Evolutionary conservation across 2,888 invertebrate genomes (phyloP), one percentile per base, ranked within the genome.

Genomic region (Philaethria dido): DNA sequence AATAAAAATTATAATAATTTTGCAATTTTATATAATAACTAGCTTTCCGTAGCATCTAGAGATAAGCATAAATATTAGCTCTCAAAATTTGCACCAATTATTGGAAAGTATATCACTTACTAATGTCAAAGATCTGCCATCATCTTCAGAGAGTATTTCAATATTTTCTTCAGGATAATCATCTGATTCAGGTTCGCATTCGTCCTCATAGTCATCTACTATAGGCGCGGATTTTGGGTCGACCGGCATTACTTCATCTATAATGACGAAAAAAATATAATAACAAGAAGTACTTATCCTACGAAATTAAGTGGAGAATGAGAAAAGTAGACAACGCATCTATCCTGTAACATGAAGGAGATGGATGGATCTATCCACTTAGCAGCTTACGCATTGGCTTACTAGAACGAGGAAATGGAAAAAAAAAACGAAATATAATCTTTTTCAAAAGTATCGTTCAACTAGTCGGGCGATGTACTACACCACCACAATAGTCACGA

Each of bases 171-270:
- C 87, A 0, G 78, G 69, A 59, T 81, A 86, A 3, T 91, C 86
- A 16, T 82, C 82, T 48, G 92, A 82, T 52, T 92, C 88, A 20
- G 90, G 87, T 78, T 90, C 84, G 77, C 93, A 93, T n/a, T 93
- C 93, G 62, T 90, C 86, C 57, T 93, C 93, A 44, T 89, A 87
- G n/a, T 93, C 93, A 6, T 85, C 87, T 73, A 81, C 75, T 14
- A 86, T 74, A 0, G 82, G 76, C 1, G 92, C 81, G 0, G 92
- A 81, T 59, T 83, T 87, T 6, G 87, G 80, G 22, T 94, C 93
- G 0, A 95, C 90, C 0, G 96, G 95, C 68, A 96, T 77, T 0
- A 95, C 88, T 75, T 95, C 93, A 83, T 96, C 95, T 95, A 75
- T 25, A 78, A 22, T 39, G 14, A 62, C 42, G 11, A 18, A 57